phyloP scores from a whole-genome alignment of 1,140 invertebrate species.

The Drosophila insularis region DNA sequence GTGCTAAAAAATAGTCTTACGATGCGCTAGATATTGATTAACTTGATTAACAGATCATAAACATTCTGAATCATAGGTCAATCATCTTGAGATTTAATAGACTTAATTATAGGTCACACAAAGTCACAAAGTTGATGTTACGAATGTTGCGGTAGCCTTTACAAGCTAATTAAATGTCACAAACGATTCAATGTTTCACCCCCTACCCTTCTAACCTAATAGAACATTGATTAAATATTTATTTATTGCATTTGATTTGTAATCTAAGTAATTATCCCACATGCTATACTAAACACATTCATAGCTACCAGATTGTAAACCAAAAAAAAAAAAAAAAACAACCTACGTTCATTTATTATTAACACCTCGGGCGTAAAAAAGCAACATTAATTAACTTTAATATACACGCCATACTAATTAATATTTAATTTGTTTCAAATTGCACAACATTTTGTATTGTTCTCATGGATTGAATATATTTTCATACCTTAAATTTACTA shows the following conservation, averaged over 20 bases:
- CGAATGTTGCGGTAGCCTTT: not conserved
- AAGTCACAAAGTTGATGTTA: too few species aligned
- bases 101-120: too few species aligned
- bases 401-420: constrained; percentile 71
- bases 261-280: constrained; percentile 44
- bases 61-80: too few species aligned
- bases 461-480: constrained; percentile 26
- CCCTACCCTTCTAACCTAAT: not conserved
- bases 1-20: too few species aligned
- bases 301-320: constrained; percentile 24
- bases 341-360: constrained; percentile 63
- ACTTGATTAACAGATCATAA: too few species aligned
- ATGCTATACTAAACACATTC: constrained; percentile 26
- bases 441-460: constrained; percentile 53
- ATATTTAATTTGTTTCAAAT: constrained; percentile 67
- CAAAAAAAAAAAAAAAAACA: constrained; percentile 8
- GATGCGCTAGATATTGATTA: too few species aligned
- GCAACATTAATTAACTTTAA: constrained; percentile 66
- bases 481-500: constrained; percentile 11
- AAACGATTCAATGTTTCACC: not conserved
- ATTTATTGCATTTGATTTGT: constrained; percentile 50
- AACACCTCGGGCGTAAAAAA: constrained; percentile 72
- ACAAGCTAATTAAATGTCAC: not conserved
- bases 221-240: constrained; percentile 59
- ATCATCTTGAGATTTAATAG: too few species aligned